These are phyloP conservation scores for Naja naja DNA, from an alignment of 2,113 vertebrate genomes.

Conservation along the genomic window DNA sequence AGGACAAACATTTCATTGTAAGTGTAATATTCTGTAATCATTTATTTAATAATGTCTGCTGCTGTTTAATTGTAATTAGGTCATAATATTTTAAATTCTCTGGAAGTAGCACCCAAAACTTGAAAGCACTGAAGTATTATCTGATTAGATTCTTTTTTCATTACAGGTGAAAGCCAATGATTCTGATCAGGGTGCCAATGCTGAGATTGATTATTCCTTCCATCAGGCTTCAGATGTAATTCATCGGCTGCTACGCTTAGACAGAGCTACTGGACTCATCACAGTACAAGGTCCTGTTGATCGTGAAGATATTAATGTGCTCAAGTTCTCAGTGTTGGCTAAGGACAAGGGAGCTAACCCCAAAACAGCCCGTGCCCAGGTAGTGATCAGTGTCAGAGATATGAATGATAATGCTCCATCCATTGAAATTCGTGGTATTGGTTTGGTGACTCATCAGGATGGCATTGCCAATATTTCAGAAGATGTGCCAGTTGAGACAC, in stretches of 20 bases:
- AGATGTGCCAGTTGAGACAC: conserved; percentile 89
- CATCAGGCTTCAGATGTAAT: conserved; percentile 85
- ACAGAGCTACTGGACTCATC: conserved; percentile 86
- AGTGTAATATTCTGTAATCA: not conserved
- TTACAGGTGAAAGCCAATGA: conserved; percentile 90
- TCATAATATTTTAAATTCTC: not conserved
- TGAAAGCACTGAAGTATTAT: not conserved
- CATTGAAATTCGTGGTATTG: conserved; percentile 93
- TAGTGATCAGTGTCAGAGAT: conserved; percentile 86
- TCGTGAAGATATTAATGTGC: conserved; percentile 85
- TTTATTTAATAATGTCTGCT: not conserved
- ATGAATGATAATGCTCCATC: conserved; percentile 91
- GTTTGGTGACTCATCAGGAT: conserved; percentile 88
- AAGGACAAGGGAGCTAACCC: conserved; percentile 89
- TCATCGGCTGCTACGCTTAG: conserved; percentile 86
- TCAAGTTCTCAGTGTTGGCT: conserved; percentile 89
- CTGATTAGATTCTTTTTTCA: conserved; percentile 15
- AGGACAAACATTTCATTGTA: not conserved
- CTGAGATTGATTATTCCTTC: conserved; percentile 90
- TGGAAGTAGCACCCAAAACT: not conserved
- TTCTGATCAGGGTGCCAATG: conserved; percentile 87
- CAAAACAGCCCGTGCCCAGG: conserved; percentile 85
- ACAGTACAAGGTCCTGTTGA: conserved; percentile 90
- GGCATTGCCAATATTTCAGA: conserved; percentile 95
- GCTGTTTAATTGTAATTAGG: not conserved